Percentiles rank a stretch among this genome's conserved stretches.
Evolutionary conservation across 2,797 vertebrate genomes (phyloP).

Genomic region (Chelonia mydas): DNA sequence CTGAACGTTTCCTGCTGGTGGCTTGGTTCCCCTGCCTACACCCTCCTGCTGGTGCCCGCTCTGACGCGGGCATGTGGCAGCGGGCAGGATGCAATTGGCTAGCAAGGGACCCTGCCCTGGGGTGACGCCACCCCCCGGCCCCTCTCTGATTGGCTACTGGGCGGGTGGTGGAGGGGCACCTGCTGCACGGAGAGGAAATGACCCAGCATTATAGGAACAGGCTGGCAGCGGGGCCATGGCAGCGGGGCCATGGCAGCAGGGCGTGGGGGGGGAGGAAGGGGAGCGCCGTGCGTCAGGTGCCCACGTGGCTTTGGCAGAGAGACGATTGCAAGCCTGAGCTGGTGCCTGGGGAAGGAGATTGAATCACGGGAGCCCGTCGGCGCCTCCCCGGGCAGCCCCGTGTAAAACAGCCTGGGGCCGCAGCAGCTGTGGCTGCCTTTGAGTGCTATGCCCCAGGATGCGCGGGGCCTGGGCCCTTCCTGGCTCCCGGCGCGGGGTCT

Average conservation of each 20-base stretch:
- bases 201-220: neutral
- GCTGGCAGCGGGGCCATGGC: neutral
- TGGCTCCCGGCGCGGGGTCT: neutral
- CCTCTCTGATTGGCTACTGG: neutral
- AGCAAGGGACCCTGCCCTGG: neutral
- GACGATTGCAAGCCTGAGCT: neutral
- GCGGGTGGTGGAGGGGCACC: neutral
- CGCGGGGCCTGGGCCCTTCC: neutral
- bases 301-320: neutral
- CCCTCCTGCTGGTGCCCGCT: neutral
- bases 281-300: neutral
- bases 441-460: neutral
- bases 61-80: neutral
- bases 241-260: too few relatives aligned
- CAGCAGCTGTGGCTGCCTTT: too few relatives aligned
- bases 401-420: neutral
- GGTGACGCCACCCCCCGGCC: neutral
- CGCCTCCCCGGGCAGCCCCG: neutral
- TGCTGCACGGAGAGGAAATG: neutral
- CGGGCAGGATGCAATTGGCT: neutral
- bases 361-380: neutral
- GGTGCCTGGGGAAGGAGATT: neutral
- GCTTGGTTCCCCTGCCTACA: neutral
- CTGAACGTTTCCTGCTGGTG: neutral
- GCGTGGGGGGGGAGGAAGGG: neutral